phyloP scores from a whole-genome alignment of 1,140 invertebrate genomes.

The Pseudobourletiella spinata region DNA sequence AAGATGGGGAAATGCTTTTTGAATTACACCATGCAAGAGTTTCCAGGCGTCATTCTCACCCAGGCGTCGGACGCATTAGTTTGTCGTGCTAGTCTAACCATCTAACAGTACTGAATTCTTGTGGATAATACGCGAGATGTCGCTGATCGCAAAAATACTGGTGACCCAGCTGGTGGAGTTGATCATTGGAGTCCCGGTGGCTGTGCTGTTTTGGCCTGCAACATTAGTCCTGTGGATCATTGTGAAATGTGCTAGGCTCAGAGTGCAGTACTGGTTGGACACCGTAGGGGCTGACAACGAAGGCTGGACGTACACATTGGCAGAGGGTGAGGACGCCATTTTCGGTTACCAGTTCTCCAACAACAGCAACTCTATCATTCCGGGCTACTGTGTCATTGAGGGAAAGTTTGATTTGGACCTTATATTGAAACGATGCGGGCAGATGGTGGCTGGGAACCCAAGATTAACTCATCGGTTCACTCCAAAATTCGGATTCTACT shows the following conservation, averaged over 20 bases:
- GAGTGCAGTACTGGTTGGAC: background rate
- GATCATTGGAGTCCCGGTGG: background rate
- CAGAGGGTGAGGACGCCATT: slow-evolving; percentile 7
- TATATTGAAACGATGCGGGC: slow-evolving; percentile 1
- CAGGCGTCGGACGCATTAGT: too few species aligned
- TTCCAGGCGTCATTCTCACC: too few species aligned
- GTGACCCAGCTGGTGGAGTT: background rate
- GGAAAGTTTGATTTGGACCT: slow-evolving; percentile 12
- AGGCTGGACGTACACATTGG: slow-evolving; percentile 12
- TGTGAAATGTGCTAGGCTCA: background rate
- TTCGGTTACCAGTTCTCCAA: slow-evolving; percentile 17
- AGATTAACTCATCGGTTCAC: slow-evolving; percentile 5
- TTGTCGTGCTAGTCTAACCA: too few species aligned
- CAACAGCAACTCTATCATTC: slow-evolving; percentile 19
- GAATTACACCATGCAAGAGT: too few species aligned
- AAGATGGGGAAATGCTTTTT: too few species aligned
- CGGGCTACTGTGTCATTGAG: slow-evolving; percentile 18
- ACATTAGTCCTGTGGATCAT: background rate
- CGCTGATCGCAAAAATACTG: background rate
- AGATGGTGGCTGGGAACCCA: slow-evolving; percentile 2
- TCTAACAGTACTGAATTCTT: too few species aligned
- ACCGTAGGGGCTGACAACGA: background rate
- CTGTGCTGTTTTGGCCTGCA: slow-evolving; percentile 8
- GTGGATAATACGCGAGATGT: too few species aligned
- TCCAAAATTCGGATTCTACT: slow-evolving; percentile 18